A percentile compares a stretch with the other conserved stretches of the same genome.
phyloP scores from a whole-genome alignment of 2,888 invertebrate genomes.

The Watsonalla cultraria region DNA sequence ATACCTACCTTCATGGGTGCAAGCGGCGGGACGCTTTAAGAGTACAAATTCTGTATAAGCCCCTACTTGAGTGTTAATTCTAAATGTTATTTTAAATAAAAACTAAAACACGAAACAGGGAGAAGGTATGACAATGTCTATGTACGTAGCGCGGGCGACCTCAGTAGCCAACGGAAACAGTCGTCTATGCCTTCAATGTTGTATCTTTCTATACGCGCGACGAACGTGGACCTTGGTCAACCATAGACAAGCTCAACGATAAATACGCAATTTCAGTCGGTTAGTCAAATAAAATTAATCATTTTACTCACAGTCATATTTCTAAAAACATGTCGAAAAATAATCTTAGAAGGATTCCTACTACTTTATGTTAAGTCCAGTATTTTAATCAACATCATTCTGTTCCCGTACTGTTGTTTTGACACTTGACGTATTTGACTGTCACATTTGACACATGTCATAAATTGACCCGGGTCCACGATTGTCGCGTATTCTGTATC shows the following conservation, averaged over 20 bases:
- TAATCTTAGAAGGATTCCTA: no score
- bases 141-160: slow-evolving; percentile 50
- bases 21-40: slow-evolving; percentile 73
- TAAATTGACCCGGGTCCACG: neutral
- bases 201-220: slow-evolving; percentile 57
- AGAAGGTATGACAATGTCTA: slow-evolving; percentile 49
- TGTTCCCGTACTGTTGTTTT: no score
- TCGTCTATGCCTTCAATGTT: slow-evolving; percentile 73
- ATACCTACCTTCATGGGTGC: slow-evolving; percentile 23
- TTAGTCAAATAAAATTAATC: no score
- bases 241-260: neutral
- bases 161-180: slow-evolving; percentile 45
- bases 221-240: neutral
- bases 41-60: slow-evolving; percentile 87
- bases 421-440: no score
- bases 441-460: no score
- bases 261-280: no score
- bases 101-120: slow-evolving; percentile 60
- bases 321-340: no score
- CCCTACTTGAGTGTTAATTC: slow-evolving; percentile 75
- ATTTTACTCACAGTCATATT: no score
- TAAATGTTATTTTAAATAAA: slow-evolving; percentile 66
- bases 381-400: no score
- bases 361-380: no score
- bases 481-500: slow-evolving; percentile 40